Base-by-base conservation (phyloP, 2,888 invertebrate genomes). In the Trissonchulus latispiculum region DNA sequence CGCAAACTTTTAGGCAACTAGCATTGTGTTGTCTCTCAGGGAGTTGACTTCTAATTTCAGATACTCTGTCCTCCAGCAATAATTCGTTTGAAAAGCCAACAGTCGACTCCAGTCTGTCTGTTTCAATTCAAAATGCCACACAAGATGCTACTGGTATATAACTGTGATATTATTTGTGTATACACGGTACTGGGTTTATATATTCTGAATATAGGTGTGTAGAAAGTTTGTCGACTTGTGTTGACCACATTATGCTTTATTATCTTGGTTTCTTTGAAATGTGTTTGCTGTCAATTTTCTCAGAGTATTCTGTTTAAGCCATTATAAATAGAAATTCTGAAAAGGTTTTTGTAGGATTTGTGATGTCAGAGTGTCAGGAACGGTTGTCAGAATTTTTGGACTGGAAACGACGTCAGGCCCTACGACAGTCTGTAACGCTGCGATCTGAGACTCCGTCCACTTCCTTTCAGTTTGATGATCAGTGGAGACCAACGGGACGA, bases 401-500 rank as follows among this genome's bases (percentile, higher is more conserved):
- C 18, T 37, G 35, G 72, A 73, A 75, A 69, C 72, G 75, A 2
- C 59, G 37, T 18, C 67, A 74, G 71, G 62, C 70, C 72, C 72
- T 23, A n/a, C 1, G 66, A 28, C n/a, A n/a, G 23, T 28, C 66
- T 8, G 28, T 74, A 1, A 31, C n/a, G 3, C 74, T 61, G 3
- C 23, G 32, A 2, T 3, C 37, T 2, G 31, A 3, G 69, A 2
- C 33, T 31, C 2, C 18, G 2, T 18, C n/a, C 59, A 31, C 29
- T 8, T 2, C n/a, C n/a, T 35, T 31, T 2, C 1, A 3, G 36
- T 90, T 91, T 0, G 85, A 89, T 0, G 88, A 89, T n/a, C 61
- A 32, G 31, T 95, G 95, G 94, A 87, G 90, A 67, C 90, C 94
- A 0, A 89, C 90, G 70, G 95, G 93, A 66, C 88, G 90, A 37